Conservation (phyloP, 1,140 invertebrate species). For the Venturia canescens region DNA sequence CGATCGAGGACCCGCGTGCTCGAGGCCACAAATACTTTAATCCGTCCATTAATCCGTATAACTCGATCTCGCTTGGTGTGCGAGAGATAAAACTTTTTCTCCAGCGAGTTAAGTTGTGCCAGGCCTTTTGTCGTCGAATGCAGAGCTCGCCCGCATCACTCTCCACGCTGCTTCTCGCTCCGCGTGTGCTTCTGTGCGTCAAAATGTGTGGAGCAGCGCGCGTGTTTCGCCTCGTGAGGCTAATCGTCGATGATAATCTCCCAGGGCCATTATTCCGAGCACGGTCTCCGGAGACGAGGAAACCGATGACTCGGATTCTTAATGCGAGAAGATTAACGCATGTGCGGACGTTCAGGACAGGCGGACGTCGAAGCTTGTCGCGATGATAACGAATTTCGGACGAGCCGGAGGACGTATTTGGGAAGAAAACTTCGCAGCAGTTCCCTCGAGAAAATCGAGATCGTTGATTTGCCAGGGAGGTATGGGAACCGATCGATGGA, state of each 20-base stretch:
- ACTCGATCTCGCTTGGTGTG: conserved; percentile 3
- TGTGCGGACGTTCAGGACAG: neutral
- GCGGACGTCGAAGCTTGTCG: no score
- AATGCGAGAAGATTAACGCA: conserved; percentile 27
- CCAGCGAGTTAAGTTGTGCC: conserved; percentile 61
- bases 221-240: conserved; percentile 7
- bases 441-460: no score
- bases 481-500: no score
- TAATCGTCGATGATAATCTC: conserved; percentile 39
- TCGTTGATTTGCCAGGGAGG: no score
- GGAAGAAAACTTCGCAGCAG: no score
- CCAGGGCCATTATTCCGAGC: conserved; percentile 16
- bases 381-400: no score
- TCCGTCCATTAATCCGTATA: conserved; percentile 74
- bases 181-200: neutral
- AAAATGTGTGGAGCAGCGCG: neutral
- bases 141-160: conserved; percentile 50
- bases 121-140: conserved; percentile 73
- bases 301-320: neutral
- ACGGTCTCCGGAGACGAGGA: neutral
- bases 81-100: conserved; percentile 74
- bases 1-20: conserved; percentile 69
- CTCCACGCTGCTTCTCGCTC: conserved; percentile 44
- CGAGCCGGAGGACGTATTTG: no score
- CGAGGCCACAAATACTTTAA: conserved; percentile 76